Evolutionary conservation across 2,113 vertebrate genomes (phyloP).

Genomic region (Mus musculus): GRCm39 chr14:67124001-67124500

Average conservation of each 20-base stretch:
- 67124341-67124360: not conserved
- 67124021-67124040: not conserved
- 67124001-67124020: not conserved
- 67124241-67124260: not conserved
- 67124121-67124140: not conserved
- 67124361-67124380: not conserved
- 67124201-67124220: not conserved
- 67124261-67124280: not conserved
- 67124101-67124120: not conserved
- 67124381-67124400: not conserved
- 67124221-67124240: not conserved
- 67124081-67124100: not conserved
- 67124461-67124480: no score
- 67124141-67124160: not conserved
- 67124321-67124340: not conserved
- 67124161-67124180: not conserved
- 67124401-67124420: not conserved
- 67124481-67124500: not conserved
- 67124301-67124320: not conserved
- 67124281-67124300: not conserved
- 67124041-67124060: not conserved
- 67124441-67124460: no score
- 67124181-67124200: not conserved
- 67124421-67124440: not conserved
- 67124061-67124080: not conserved